Base-by-base conservation (phyloP, 2,113 vertebrate genomes). In the Carassius gibelio region DNA sequence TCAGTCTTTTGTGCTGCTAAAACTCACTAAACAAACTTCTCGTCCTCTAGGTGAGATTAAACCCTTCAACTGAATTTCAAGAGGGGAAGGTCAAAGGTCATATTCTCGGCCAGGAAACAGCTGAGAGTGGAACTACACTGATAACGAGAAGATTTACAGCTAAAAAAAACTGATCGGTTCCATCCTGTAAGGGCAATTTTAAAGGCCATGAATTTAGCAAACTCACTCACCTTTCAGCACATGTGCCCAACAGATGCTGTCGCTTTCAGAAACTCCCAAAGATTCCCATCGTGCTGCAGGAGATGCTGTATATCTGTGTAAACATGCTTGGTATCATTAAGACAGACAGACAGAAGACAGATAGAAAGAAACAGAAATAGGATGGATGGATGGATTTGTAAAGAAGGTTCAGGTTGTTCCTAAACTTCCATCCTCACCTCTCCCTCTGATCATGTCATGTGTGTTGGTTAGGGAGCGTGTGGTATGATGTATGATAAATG, bases 401-500 rank as follows among this genome's bases (percentile, higher is more conserved):
- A 45, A 45, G 42, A 45, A 45, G 42, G 38, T 42, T 42, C 38
- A 45, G 42, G 15, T 17, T 57, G 55, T 57, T 57, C 13, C 48
- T 57, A 26, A 62, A 30, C n/a, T 62, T 26, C n/a, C 13, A 38
- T 21, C 6, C 38, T 19, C 23, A 4, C 48, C 89, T 83, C 50
- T 82, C 87, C 0, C 57, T 59, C 57, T 50, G 36, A 81, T 75
- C 84, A 42, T 88, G 72, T 82, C 84, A 52, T 77, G 71, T 57
- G 69, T 69, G 82, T 78, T 80, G 82, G 34, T 80, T 84, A 83
- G 85, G 68, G 19, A 75, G 75, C 88, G 11, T 57, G 8, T 50
- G 84, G 91, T 64, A 64, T 71, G 77, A 72, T 89, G 91, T 89
- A 88, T 90, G 62, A 42, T 75, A 87, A 88, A 85, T 82, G 81